A percentile compares a stretch with the other conserved stretches of the same genome.
Conservation (phyloP, 2,888 invertebrate species). For the Lasioglossum morio region DNA sequence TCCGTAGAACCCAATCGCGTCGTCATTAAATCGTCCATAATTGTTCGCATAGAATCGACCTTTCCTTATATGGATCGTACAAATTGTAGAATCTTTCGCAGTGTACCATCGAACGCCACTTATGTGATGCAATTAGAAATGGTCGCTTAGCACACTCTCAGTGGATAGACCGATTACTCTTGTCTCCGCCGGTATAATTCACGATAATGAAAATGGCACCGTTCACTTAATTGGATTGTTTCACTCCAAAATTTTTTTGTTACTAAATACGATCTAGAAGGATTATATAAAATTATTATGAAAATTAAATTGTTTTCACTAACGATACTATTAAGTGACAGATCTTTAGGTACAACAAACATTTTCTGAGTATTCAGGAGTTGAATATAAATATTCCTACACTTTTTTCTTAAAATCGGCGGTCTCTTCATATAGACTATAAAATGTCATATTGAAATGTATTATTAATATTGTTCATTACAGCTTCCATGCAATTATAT, state of each 20-base stretch:
- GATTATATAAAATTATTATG: background rate
- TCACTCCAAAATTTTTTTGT: background rate
- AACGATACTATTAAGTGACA: background rate
- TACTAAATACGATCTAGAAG: background rate
- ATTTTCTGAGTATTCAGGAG: background rate
- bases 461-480: background rate
- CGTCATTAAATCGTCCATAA: slow-evolving; percentile 1
- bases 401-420: too few relatives aligned
- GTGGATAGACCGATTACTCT: background rate
- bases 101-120: background rate
- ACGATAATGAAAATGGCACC: background rate
- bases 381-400: background rate
- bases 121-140: background rate
- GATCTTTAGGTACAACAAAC: too few relatives aligned
- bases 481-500: background rate
- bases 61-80: background rate
- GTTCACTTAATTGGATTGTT: background rate
- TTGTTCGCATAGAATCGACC: slow-evolving; percentile 2
- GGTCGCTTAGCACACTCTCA: background rate
- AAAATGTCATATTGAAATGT: background rate
- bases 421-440: background rate
- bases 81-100: background rate
- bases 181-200: background rate
- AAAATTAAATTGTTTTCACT: background rate
- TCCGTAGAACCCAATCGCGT: background rate